Evolutionary conservation across 2,113 vertebrate genomes (phyloP).

Genomic region (Microcebus murinus): DNA sequence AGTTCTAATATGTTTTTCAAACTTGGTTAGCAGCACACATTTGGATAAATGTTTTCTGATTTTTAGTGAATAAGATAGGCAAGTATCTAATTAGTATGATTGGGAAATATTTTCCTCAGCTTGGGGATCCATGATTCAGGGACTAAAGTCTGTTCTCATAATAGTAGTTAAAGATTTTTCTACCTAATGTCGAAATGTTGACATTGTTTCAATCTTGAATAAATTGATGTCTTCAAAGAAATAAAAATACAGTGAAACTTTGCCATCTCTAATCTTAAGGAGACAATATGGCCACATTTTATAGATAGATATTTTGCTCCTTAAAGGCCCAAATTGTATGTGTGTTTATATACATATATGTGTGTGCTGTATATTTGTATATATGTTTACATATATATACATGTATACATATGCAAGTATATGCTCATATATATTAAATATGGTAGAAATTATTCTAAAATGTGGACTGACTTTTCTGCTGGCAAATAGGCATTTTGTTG

Average conservation of each 20-base stretch:
- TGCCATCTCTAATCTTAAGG: neutral
- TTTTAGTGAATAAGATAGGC: neutral
- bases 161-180: neutral
- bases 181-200: neutral
- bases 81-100: too few species aligned
- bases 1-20: neutral
- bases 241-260: neutral
- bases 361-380: rapidly evolving
- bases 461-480: neutral
- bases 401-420: neutral
- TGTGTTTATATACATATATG: neutral
- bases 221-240: neutral
- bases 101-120: rapidly evolving
- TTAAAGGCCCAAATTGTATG: neutral
- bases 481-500: neutral
- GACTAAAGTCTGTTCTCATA: neutral
- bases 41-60: neutral
- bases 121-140: neutral
- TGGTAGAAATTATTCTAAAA: neutral
- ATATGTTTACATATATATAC: rapidly evolving
- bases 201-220: neutral
- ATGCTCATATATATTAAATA: neutral
- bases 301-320: neutral
- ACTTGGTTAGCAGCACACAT: neutral
- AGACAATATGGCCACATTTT: neutral